Evolutionary conservation across 2,113 vertebrate genomes (phyloP).

Genomic region (Pelecanoides urinatrix): DNA sequence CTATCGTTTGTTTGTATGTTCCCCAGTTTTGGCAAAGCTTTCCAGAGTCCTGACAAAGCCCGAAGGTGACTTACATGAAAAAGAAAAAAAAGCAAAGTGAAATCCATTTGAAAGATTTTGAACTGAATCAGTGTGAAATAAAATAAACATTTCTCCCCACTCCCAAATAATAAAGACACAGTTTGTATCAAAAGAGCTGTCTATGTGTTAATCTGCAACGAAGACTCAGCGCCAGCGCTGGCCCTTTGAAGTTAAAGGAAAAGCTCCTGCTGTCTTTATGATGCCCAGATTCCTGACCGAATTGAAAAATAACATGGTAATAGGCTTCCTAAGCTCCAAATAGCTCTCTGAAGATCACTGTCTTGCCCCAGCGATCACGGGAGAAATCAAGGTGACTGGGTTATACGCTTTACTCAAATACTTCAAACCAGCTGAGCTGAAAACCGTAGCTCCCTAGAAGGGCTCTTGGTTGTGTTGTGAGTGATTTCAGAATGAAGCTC

Average conservation of each 20-base stretch:
- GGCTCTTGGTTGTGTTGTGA: background rate
- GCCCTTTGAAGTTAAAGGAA: constrained; percentile 12
- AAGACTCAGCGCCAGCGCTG: background rate
- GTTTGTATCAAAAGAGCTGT: background rate
- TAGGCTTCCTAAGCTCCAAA: background rate
- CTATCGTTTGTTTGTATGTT: background rate
- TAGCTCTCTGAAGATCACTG: background rate
- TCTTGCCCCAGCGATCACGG: background rate
- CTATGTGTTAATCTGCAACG: background rate
- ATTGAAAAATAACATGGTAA: background rate
- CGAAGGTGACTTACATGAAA: background rate
- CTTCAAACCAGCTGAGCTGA: background rate
- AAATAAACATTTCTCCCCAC: background rate
- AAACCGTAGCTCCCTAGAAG: background rate
- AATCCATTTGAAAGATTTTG: background rate
- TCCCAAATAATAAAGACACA: background rate
- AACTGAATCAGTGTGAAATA: background rate
- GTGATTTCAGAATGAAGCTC: background rate
- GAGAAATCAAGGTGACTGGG: background rate
- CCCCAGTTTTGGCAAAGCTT: background rate
- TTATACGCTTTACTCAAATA: background rate
- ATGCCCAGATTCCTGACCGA: background rate
- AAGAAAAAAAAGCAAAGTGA: background rate
- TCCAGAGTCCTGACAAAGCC: background rate
- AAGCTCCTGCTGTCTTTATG: background rate